Percentiles rank a stretch among this genome's conserved stretches.
phyloP scores from a whole-genome alignment of 1,140 invertebrate species.

The Drosophila parvula region DNA sequence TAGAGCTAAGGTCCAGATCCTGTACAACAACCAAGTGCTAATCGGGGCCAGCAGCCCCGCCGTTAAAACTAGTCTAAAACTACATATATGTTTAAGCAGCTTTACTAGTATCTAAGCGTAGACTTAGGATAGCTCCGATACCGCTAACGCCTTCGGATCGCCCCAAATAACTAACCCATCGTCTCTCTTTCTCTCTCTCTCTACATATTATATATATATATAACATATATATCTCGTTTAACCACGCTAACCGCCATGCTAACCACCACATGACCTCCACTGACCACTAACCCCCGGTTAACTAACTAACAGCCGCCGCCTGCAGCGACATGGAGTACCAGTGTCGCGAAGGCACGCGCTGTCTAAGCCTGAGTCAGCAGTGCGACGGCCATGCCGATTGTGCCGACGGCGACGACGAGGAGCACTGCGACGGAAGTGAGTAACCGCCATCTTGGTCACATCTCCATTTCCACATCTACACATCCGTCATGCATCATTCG shows the following conservation, averaged over 20 bases:
- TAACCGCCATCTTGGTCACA: conserved; percentile 39
- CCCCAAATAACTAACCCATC: neutral
- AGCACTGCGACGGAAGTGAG: conserved; percentile 85
- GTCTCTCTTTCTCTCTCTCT: conserved; percentile 14
- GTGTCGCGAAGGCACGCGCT: conserved; percentile 86
- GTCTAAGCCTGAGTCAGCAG: conserved; percentile 83
- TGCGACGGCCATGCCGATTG: conserved; percentile 91
- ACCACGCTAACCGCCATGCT: conserved; percentile 26
- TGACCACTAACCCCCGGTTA: conserved; percentile 50
- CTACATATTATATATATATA: conserved; percentile 4
- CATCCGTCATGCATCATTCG: neutral
- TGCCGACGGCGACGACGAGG: conserved; percentile 89
- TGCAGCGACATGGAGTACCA: conserved; percentile 86
- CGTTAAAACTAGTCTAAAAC: conserved; percentile 33
- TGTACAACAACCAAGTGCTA: conserved; percentile 12
- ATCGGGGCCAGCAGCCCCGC: neutral
- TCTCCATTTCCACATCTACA: neutral
- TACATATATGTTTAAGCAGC: conserved; percentile 49
- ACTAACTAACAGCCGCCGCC: conserved; percentile 84
- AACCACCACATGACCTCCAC: conserved; percentile 21
- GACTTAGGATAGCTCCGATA: neutral
- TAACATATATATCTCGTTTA: conserved; percentile 24
- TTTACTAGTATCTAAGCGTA: conserved; percentile 24
- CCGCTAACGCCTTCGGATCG: neutral
- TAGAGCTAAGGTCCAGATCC: neutral